Percentiles rank a stretch among this genome's conserved stretches.
These are phyloP conservation scores for Characodon lateralis DNA, from an alignment of 2,797 vertebrate genomes.

Conservation along the genomic window DNA sequence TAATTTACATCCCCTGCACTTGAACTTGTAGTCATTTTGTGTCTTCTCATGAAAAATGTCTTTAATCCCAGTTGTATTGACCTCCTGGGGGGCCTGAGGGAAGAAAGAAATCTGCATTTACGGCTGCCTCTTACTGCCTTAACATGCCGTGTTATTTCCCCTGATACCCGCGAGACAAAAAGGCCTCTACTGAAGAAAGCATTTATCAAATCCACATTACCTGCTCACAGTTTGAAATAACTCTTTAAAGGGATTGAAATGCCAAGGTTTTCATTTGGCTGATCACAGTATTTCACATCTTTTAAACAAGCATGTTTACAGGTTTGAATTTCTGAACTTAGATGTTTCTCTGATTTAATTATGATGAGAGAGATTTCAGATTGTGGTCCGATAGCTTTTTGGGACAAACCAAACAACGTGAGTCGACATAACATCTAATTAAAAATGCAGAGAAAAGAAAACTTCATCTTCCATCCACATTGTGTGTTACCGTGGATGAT, in stretches of 20 bases:
- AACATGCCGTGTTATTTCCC: not conserved
- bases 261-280: not conserved
- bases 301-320: not conserved
- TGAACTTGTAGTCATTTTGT: not conserved
- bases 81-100: not conserved
- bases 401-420: not conserved
- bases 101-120: not conserved
- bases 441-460: not conserved
- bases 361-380: not conserved
- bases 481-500: not conserved
- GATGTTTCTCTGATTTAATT: not conserved
- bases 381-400: not conserved
- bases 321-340: not conserved
- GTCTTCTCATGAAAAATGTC: not conserved
- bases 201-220: not conserved
- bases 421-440: not conserved
- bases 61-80: conserved; percentile 8
- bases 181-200: not conserved
- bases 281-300: not conserved
- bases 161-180: not conserved
- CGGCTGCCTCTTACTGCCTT: not conserved
- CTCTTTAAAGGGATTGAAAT: not conserved
- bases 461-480: not conserved
- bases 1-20: not conserved
- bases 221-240: not conserved